Conservation (phyloP, 2,888 invertebrate species). For the Andrena praecox region DNA sequence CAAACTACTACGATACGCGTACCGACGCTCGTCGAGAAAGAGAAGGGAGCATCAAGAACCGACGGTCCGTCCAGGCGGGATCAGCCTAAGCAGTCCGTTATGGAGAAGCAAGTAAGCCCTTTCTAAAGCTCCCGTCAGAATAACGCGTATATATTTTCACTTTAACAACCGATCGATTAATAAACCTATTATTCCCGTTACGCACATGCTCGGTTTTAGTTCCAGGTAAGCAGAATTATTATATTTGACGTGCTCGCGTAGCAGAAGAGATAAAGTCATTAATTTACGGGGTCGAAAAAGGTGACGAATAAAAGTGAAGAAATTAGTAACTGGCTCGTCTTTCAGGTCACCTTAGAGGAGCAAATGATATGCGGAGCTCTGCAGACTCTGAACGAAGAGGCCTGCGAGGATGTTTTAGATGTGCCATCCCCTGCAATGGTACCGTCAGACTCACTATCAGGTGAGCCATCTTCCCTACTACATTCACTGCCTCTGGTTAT, state of each 20-base stretch:
- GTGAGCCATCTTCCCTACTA: slow-evolving; percentile 83
- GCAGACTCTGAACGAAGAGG: slow-evolving; percentile 96
- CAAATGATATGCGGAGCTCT: slow-evolving; percentile 98
- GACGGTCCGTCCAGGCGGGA: slow-evolving; percentile 83
- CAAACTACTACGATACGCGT: slow-evolving; percentile 76
- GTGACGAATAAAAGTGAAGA: not conserved
- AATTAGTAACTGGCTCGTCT: slow-evolving; percentile 13
- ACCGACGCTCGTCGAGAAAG: slow-evolving; percentile 81
- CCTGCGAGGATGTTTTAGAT: slow-evolving; percentile 95
- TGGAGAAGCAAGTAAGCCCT: slow-evolving; percentile 93
- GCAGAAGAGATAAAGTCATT: not conserved
- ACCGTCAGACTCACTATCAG: slow-evolving; percentile 81
- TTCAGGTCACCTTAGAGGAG: slow-evolving; percentile 96
- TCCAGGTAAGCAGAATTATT: slow-evolving; percentile 69
- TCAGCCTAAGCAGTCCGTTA: slow-evolving; percentile 87
- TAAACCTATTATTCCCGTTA: slow-evolving; percentile 46
- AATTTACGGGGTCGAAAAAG: not conserved
- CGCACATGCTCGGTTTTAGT: slow-evolving; percentile 64
- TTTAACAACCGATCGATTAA: slow-evolving; percentile 35
- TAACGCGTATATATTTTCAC: not conserved
- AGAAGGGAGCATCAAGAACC: slow-evolving; percentile 81
- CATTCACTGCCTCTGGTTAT: slow-evolving; percentile 84
- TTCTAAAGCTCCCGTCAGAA: not conserved
- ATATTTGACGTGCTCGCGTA: not conserved
- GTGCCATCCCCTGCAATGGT: slow-evolving; percentile 83